phyloP scores from a whole-genome alignment of 2,888 invertebrate genomes.

The Drosophila kuntzei region DNA sequence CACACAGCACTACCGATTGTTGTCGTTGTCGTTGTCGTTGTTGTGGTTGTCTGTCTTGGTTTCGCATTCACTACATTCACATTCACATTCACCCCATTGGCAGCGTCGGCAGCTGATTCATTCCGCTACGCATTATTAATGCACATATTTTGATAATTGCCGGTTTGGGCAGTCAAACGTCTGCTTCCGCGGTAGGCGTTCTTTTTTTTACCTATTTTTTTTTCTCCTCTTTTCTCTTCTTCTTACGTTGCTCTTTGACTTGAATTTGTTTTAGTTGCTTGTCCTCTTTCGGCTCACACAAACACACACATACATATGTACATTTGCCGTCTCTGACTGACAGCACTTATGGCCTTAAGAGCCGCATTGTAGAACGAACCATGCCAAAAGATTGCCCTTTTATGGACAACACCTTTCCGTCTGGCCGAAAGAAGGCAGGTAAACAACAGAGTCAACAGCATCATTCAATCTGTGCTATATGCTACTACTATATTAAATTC shows the following conservation, averaged over 20 bases:
- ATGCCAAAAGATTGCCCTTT: constrained; percentile 39
- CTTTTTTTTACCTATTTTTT: constrained; percentile 38
- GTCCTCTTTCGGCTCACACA: constrained; percentile 46
- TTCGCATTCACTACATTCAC: constrained; percentile 51
- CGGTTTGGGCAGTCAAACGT: constrained; percentile 78
- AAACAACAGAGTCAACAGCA: constrained; percentile 6
- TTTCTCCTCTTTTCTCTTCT: constrained; percentile 23
- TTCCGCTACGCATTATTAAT: constrained; percentile 79
- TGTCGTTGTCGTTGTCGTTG: constrained; percentile 20
- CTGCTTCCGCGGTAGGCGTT: constrained; percentile 80
- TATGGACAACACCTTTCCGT: constrained; percentile 43
- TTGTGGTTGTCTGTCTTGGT: constrained; percentile 38
- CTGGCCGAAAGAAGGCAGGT: constrained; percentile 11
- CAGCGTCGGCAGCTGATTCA: constrained; percentile 77
- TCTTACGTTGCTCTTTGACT: constrained; percentile 58
- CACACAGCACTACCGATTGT: constrained; percentile 34
- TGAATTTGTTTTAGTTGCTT: constrained; percentile 74
- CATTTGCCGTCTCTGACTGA: constrained; percentile 26
- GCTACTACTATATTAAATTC: constrained; percentile 3
- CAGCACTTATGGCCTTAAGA: constrained; percentile 48
- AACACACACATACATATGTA: constrained; percentile 12
- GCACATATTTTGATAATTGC: constrained; percentile 84
- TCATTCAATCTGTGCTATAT: constrained; percentile 37
- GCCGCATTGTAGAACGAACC: constrained; percentile 31
- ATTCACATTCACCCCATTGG: constrained; percentile 53